A percentile compares a stretch with the other conserved stretches of the same genome.
These are phyloP conservation scores for Elanus axillaris DNA, from an alignment of 2,113 vertebrate genomes.

Conservation along the genomic window DNA sequence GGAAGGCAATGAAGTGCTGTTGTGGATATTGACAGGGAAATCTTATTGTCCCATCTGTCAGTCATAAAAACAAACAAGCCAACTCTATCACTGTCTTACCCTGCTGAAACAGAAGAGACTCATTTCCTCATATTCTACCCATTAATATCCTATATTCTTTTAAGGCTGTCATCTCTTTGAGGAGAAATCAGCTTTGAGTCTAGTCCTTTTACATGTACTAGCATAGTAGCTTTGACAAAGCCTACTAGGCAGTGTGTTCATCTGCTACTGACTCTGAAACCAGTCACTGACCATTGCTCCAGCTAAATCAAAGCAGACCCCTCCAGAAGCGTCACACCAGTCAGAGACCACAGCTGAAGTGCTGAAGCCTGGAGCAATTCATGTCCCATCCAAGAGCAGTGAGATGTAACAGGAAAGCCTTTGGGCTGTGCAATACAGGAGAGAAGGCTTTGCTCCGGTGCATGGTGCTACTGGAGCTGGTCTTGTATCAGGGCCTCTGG, in stretches of 20 bases:
- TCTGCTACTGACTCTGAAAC: not conserved
- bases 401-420: not conserved
- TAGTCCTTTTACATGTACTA: not conserved
- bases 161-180: not conserved
- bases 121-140: not conserved
- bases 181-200: not conserved
- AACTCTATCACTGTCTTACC: not conserved
- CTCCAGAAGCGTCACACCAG: not conserved
- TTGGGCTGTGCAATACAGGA: not conserved
- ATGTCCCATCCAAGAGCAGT: not conserved
- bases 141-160: constrained; percentile 3
- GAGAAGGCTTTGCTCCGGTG: not conserved
- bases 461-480: not conserved
- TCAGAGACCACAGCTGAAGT: not conserved
- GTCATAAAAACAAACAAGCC: not conserved
- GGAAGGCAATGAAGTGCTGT: not conserved
- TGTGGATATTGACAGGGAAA: not conserved
- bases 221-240: not conserved
- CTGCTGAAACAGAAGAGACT: not conserved
- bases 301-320: not conserved
- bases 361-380: not conserved
- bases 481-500: not conserved
- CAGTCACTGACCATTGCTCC: not conserved
- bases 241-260: not conserved
- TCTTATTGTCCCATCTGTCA: not conserved